Percentiles rank a stretch among this genome's conserved stretches.
Conservation (phyloP, 2,113 vertebrate genomes). For the Microtus richardsoni region DNA sequence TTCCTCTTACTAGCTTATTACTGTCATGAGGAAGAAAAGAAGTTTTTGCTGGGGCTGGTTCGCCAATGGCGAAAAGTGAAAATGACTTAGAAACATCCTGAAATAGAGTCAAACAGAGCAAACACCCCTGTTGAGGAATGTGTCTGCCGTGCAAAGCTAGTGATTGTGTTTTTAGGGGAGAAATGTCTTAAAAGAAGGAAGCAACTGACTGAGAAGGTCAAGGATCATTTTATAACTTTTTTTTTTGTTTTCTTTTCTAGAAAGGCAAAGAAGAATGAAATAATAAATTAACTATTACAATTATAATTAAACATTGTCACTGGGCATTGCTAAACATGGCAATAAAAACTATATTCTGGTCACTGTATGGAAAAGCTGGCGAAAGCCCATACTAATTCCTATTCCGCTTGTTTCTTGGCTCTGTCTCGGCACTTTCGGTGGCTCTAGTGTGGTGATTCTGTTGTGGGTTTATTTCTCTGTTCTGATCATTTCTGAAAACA, state of each 20-base stretch:
- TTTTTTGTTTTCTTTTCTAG: background rate
- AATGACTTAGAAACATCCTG: background rate
- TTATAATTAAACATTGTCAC: background rate
- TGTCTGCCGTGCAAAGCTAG: background rate
- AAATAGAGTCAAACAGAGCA: conserved; percentile 34
- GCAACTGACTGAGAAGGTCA: background rate
- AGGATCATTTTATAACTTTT: background rate
- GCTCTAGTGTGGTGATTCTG: background rate
- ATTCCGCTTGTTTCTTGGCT: conserved; percentile 81
- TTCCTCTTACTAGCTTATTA: background rate
- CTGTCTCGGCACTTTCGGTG: fast-evolving
- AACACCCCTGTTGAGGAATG: background rate
- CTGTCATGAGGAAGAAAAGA: background rate
- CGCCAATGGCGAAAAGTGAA: conserved; percentile 18
- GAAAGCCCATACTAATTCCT: conserved; percentile 59
- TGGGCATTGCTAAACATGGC: background rate
- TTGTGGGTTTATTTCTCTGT: conserved; percentile 23
- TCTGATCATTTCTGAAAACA: conserved; percentile 54
- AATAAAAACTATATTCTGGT: fast-evolving
- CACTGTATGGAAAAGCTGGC: fast-evolving
- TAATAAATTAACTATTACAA: background rate
- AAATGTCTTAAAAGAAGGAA: background rate
- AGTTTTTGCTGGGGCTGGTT: conserved; percentile 2
- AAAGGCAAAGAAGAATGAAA: conserved; percentile 35
- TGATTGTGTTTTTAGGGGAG: background rate